Percentiles rank a stretch among this genome's conserved stretches.
Evolutionary conservation across 2,888 invertebrate genomes (phyloP).

Genomic region (Odontocerum albicorne): DNA sequence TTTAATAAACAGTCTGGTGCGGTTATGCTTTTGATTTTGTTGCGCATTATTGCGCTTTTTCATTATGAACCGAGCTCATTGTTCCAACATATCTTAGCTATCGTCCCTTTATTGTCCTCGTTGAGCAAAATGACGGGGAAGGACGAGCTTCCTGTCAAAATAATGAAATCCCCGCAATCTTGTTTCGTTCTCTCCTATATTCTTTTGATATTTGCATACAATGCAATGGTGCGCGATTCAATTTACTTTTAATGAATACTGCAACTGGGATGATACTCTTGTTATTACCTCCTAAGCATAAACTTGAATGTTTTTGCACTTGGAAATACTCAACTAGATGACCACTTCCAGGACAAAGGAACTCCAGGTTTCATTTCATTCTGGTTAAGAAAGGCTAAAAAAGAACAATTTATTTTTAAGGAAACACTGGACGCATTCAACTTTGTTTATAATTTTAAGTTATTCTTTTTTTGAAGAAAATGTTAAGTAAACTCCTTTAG

Average conservation of each 20-base stretch:
- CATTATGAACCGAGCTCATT: background rate
- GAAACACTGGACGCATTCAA: too few species aligned
- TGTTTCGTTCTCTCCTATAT: slow-evolving; percentile 2
- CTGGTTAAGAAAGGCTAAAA: too few species aligned
- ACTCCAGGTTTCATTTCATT: too few species aligned
- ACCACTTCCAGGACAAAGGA: background rate
- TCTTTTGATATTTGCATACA: slow-evolving; percentile 21
- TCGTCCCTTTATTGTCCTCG: background rate
- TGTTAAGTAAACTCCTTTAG: too few species aligned
- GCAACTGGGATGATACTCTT: background rate
- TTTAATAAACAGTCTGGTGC: background rate
- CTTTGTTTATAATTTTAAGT: too few species aligned
- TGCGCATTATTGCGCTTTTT: slow-evolving; percentile 1
- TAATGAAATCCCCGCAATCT: slow-evolving; percentile 9
- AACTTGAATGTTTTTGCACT: too few species aligned
- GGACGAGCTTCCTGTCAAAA: slow-evolving; percentile 14
- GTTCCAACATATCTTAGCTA: slow-evolving; percentile 1
- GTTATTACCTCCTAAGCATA: too few species aligned
- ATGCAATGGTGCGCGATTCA: slow-evolving; percentile 11
- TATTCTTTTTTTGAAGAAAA: too few species aligned
- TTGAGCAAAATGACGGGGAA: background rate
- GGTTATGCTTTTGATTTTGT: slow-evolving; percentile 5
- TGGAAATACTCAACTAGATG: too few species aligned
- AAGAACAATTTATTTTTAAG: too few species aligned
- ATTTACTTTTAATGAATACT: slow-evolving; percentile 21